A percentile compares a stretch with the other conserved stretches of the same genome.
Conservation (phyloP, 2,113 vertebrate genomes). For the Ploceus nigricollis region DNA sequence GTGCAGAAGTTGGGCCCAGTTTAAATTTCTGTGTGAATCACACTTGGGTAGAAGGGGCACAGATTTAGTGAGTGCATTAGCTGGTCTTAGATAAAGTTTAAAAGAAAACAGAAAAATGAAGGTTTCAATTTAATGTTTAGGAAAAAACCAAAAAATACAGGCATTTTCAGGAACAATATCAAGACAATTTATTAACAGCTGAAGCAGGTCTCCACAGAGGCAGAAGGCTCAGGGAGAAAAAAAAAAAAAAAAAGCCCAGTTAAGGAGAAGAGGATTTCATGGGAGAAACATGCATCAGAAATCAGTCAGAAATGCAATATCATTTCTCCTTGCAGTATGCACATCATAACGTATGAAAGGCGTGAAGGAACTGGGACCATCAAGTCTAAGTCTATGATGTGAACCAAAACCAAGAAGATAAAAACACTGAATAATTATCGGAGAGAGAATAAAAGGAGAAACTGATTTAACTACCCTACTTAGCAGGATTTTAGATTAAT, state of each 20-base stretch:
- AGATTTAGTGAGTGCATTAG: not conserved
- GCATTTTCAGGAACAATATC: not conserved
- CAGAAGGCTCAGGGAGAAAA: not conserved
- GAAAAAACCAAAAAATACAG: not conserved
- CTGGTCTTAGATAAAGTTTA: not conserved
- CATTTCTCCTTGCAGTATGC: not conserved
- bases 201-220: not conserved
- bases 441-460: not conserved
- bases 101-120: not conserved
- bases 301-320: not conserved
- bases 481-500: not conserved
- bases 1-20: not conserved
- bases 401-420: not conserved
- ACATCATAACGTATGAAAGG: not conserved
- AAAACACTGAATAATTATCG: not conserved
- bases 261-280: not conserved
- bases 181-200: not conserved
- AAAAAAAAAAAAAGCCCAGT: too few relatives aligned
- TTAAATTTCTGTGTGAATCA: not conserved
- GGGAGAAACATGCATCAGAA: not conserved
- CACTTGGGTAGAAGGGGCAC: not conserved
- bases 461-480: not conserved
- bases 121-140: not conserved
- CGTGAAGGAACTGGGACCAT: not conserved
- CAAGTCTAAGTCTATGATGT: not conserved